Base-by-base conservation (phyloP, 2,113 vertebrate species). In the Crotalus viridis region DNA sequence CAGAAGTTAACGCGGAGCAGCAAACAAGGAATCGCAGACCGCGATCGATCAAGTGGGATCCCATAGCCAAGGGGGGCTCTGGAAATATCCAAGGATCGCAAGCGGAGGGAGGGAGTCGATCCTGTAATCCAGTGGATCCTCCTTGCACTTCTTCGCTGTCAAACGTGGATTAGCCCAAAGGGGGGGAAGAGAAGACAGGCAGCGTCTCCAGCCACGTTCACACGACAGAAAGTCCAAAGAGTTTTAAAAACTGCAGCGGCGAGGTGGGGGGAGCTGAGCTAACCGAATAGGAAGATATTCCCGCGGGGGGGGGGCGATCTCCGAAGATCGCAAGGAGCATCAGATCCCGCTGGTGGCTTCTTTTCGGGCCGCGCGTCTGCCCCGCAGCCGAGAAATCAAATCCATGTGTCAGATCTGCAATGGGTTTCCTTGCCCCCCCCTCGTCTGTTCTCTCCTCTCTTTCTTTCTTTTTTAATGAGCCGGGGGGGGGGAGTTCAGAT, bases 341-440 rank as follows among this genome's bases (percentile, higher is more conserved):
- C 94, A 51, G 96, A 92, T 93, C 91, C 95, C 10, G 95, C 85
- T 43, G 94, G 95, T 91, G 94, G 91, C 8, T 93, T 95, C 94
- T 4, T 10, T 94, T 90, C 91, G 17, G 57, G 55, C 95, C 92
- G 95, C 88, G 89, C 97, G 96, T 98, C 97, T 97, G 98, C 97
- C 97, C 97, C 96, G 46, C 95, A 95, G 97, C 98, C 92, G 97
- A 97, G 98, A 97, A 99, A 99, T 99, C 98, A 97, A 98, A 99
- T 99, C 99, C 98, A 98, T 98, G 98, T 98, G 99, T 98, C 98
- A 98, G 97, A 98, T 98, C 97, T 93, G 92, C 91, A 97, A 97
- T 98, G 92, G 97, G 96, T 96, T 97, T 98, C 97, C 97, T 96
- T 96, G 2, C 97, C 97, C 93, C 97, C 96, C 96, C 97, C n/a